phyloP scores from a whole-genome alignment of 1,140 invertebrate genomes.

The Aphidius ervi region DNA sequence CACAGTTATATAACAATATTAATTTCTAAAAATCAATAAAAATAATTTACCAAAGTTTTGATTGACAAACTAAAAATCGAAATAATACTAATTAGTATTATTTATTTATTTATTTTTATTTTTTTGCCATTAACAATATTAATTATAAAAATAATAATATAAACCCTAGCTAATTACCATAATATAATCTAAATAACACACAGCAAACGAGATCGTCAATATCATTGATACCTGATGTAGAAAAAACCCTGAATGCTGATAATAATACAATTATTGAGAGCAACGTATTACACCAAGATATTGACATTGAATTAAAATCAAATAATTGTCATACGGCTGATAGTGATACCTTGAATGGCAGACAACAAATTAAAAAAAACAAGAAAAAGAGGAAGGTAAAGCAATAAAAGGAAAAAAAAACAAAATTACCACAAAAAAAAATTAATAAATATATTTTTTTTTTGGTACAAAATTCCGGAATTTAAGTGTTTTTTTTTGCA shows the following conservation, averaged over 20 bases:
- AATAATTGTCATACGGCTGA: slow-evolving; percentile 42
- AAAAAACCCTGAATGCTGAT: slow-evolving; percentile 43
- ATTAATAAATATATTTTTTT: neutral
- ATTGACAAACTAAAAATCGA: no score
- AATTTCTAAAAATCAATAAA: neutral
- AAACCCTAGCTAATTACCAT: slow-evolving; percentile 18
- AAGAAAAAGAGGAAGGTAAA: slow-evolving; percentile 51
- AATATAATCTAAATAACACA: slow-evolving; percentile 26
- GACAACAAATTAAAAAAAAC: slow-evolving; percentile 43
- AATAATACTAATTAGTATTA: no score
- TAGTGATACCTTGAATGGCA: slow-evolving; percentile 39
- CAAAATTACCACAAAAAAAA: slow-evolving; percentile 1
- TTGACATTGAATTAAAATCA: slow-evolving; percentile 41
- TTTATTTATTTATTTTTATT: no score
- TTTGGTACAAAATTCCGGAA: no score
- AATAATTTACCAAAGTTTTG: no score
- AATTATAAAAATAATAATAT: no score
- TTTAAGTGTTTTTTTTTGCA: no score
- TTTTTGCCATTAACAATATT: no score
- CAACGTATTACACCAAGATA: slow-evolving; percentile 37
- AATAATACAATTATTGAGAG: slow-evolving; percentile 38
- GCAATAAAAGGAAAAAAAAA: slow-evolving; percentile 26
- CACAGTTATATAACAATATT: neutral
- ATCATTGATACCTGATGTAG: slow-evolving; percentile 42
- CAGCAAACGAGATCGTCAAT: slow-evolving; percentile 38